Conservation (phyloP, 2,888 invertebrate genomes). For the Hyles lineata region DNA sequence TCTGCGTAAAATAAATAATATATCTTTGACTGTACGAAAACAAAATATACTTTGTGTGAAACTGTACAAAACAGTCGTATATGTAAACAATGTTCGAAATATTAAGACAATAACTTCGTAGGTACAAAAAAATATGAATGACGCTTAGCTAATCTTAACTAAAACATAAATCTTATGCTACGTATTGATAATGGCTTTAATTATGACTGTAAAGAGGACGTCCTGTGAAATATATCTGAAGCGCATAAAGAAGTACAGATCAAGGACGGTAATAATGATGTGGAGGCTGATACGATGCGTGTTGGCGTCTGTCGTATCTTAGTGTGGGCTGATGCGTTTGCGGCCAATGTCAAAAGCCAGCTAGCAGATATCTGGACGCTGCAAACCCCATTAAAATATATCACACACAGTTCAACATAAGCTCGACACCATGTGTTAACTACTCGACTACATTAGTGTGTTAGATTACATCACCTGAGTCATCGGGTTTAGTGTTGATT, state of each 20-base stretch:
- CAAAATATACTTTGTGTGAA: constrained; percentile 73
- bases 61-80: constrained; percentile 77
- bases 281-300: constrained; percentile 75
- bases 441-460: constrained; percentile 61
- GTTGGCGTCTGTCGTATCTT: constrained; percentile 78
- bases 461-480: constrained; percentile 65
- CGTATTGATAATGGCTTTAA: constrained; percentile 78
- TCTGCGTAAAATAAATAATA: constrained; percentile 70
- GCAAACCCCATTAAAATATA: constrained; percentile 82
- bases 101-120: constrained; percentile 71
- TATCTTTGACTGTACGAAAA: constrained; percentile 71
- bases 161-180: constrained; percentile 76
- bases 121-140: constrained; percentile 74
- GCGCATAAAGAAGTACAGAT: constrained; percentile 53
- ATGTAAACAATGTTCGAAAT: constrained; percentile 61
- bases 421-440: constrained; percentile 68
- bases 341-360: constrained; percentile 85
- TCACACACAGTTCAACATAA: constrained; percentile 54
- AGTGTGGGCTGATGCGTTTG: constrained; percentile 74
- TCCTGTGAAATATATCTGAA: constrained; percentile 57
- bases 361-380: constrained; percentile 85
- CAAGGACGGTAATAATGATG: constrained; percentile 81
- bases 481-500: constrained; percentile 19
- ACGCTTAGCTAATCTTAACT: constrained; percentile 73
- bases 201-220: constrained; percentile 71